A percentile compares a stretch with the other conserved stretches of the same genome.
These are phyloP conservation scores for Cirrhinus mrigala DNA, from an alignment of 2,797 vertebrate species.

Conservation along the genomic window DNA sequence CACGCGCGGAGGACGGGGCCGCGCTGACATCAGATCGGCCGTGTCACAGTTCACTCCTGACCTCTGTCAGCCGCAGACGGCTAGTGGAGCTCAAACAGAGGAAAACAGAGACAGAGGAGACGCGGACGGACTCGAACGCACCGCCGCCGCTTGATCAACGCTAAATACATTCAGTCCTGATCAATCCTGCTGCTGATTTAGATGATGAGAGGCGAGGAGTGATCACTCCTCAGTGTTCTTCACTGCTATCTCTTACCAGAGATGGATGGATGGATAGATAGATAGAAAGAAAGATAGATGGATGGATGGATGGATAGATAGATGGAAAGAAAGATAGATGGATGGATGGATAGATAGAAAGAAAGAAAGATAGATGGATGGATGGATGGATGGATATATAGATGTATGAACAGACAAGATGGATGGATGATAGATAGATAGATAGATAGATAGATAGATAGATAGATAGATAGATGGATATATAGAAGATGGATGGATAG, in stretches of 20 bases:
- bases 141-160: background rate
- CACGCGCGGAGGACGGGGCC: slow-evolving; percentile 43
- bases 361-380: no score
- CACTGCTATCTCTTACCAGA: background rate
- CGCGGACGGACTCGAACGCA: background rate
- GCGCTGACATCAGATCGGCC: slow-evolving; percentile 70
- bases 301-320: no score
- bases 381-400: no score
- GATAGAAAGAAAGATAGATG: no score
- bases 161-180: background rate
- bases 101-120: slow-evolving; percentile 4
- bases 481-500: no score
- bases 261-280: no score
- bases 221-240: background rate
- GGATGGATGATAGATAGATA: no score
- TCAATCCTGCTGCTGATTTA: background rate
- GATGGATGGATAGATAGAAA: no score
- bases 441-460: no score
- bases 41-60: slow-evolving; percentile 66
- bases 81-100: slow-evolving; percentile 14
- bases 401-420: no score
- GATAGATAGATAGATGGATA: no score
- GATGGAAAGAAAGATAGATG: no score
- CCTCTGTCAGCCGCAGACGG: slow-evolving; percentile 62
- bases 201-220: background rate